phyloP scores from a whole-genome alignment of 1,140 invertebrate species.

The Tetranychus urticae region DNA sequence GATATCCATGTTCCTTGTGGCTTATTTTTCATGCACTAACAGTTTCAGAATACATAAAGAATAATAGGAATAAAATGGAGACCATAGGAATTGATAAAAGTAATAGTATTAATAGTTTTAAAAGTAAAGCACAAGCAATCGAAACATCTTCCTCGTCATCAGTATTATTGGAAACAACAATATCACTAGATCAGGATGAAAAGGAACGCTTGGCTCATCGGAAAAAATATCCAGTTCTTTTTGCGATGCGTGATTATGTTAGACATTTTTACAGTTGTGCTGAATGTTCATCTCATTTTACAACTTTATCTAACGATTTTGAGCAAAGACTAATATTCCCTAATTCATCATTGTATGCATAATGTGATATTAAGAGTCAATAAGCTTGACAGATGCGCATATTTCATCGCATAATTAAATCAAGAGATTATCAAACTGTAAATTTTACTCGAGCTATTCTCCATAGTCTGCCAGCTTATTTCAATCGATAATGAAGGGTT shows the following conservation, averaged over 20 bases:
- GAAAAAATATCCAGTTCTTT: conserved; percentile 30
- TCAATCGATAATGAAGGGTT: too few species aligned
- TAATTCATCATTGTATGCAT: conserved; percentile 48
- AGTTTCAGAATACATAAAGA: conserved; percentile 38
- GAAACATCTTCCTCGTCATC: conserved; percentile 17
- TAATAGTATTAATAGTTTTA: too few species aligned
- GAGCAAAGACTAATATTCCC: conserved; percentile 37
- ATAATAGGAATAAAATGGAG: not conserved
- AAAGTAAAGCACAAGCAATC: not conserved
- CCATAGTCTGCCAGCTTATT: too few species aligned
- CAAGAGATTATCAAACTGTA: not conserved
- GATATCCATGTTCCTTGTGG: conserved; percentile 95
- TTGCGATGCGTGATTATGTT: conserved; percentile 65
- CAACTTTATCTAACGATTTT: conserved; percentile 30
- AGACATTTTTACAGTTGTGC: conserved; percentile 80
- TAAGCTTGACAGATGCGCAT: not conserved
- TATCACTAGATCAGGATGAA: too few species aligned
- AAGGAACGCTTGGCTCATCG: too few species aligned
- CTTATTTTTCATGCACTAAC: conserved; percentile 77
- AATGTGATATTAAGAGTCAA: conserved; percentile 34
- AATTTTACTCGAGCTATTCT: too few species aligned
- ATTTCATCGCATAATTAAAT: not conserved
- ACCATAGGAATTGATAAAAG: not conserved
- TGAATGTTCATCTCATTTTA: conserved; percentile 65
- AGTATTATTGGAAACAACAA: not conserved